These are phyloP conservation scores for Esox lucius DNA, from an alignment of 2,797 vertebrate genomes.

Conservation along the genomic window DNA sequence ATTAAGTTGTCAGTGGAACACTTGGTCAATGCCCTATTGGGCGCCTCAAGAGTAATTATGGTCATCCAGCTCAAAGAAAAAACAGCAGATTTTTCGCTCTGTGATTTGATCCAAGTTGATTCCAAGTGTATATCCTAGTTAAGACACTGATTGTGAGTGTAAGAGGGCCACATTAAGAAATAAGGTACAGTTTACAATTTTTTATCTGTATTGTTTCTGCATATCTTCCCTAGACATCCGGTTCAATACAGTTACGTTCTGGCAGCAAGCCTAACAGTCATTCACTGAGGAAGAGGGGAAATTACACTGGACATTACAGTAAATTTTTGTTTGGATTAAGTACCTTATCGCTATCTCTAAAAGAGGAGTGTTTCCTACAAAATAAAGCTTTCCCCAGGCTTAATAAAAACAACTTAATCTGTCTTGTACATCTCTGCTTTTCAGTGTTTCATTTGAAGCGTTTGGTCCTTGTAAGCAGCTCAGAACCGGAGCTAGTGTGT, in stretches of 20 bases:
- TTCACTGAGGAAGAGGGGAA: not conserved
- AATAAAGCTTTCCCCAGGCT: not conserved
- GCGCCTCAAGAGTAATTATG: too few species aligned
- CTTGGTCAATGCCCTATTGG: too few species aligned
- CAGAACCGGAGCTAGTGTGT: not conserved
- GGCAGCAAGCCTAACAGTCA: not conserved
- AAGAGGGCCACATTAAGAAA: not conserved
- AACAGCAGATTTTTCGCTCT: too few species aligned
- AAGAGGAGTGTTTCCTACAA: not conserved
- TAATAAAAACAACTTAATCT: not conserved
- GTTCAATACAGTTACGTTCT: not conserved
- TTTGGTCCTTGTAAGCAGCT: not conserved
- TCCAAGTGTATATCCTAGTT: too few species aligned
- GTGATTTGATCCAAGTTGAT: too few species aligned
- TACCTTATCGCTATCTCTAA: not conserved
- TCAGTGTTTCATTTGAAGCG: not conserved
- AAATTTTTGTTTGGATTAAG: not conserved
- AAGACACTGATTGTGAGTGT: too few species aligned
- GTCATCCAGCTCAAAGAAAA: too few species aligned
- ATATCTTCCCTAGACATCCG: not conserved
- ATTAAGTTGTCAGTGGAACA: too few species aligned
- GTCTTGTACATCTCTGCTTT: not conserved
- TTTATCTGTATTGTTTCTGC: not conserved
- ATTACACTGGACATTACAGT: not conserved
- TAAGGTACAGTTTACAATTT: not conserved